Conservation (phyloP, 2,797 vertebrate genomes). For the Tolypeutes matacus region DNA sequence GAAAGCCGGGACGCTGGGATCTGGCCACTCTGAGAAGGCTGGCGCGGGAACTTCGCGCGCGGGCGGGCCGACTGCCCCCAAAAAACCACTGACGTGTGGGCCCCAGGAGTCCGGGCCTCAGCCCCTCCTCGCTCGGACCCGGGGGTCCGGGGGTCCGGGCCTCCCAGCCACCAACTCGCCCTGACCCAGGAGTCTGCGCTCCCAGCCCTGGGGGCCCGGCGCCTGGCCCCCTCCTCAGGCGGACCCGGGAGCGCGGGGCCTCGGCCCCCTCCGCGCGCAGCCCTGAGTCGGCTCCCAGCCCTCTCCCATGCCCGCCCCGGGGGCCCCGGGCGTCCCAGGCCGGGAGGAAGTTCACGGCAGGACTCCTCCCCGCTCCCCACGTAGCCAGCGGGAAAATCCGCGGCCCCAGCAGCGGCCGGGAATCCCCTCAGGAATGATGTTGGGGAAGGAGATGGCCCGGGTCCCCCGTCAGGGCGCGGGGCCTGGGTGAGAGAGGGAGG, state of each 20-base stretch:
- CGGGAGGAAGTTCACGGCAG: slow-evolving; percentile 62
- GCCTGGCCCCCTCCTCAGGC: background rate
- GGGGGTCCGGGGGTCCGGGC: background rate
- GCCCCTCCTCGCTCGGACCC: background rate
- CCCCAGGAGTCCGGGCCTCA: background rate
- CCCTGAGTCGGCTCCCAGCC: too few relatives aligned
- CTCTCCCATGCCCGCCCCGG: background rate
- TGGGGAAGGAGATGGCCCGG: slow-evolving; percentile 71
- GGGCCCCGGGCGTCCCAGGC: background rate
- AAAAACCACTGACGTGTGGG: too few relatives aligned
- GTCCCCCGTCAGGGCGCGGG: background rate
- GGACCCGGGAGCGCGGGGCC: too few relatives aligned
- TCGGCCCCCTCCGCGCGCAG: too few relatives aligned
- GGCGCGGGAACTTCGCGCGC: background rate
- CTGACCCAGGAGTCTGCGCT: background rate
- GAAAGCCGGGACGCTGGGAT: background rate
- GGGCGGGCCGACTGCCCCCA: background rate
- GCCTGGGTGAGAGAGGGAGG: background rate
- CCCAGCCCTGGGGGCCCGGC: background rate
- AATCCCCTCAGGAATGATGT: slow-evolving; percentile 83
- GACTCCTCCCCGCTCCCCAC: slow-evolving; percentile 68
- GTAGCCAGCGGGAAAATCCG: slow-evolving; percentile 82
- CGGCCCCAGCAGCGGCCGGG: slow-evolving; percentile 51
- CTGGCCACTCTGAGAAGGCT: background rate
- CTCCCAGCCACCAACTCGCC: background rate